phyloP scores from a whole-genome alignment of 2,113 vertebrate genomes.

The Spea multiplicata region DNA sequence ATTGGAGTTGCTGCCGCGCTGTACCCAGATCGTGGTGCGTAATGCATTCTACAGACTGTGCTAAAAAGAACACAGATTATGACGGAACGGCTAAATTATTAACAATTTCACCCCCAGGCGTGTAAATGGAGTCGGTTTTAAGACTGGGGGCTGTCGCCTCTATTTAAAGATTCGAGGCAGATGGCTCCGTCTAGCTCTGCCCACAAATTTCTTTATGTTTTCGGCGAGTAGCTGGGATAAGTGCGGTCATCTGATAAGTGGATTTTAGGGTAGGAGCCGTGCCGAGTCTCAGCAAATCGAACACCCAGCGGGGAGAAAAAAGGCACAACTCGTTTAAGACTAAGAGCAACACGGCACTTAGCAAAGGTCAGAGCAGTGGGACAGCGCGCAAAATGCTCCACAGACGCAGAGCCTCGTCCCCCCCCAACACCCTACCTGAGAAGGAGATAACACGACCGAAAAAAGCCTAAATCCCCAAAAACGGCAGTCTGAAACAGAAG shows the following conservation, averaged over 20 bases:
- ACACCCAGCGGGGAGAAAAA: constrained; percentile 15
- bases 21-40: too few relatives aligned
- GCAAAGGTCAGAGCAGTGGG: constrained; percentile 56
- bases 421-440: not conserved
- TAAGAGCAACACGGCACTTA: constrained; percentile 55
- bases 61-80: too few relatives aligned
- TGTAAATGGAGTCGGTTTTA: too few relatives aligned
- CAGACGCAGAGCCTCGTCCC: fast-evolving
- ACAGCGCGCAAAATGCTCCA: constrained; percentile 38
- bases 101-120: too few relatives aligned
- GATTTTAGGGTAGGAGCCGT: constrained; percentile 3
- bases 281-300: not conserved
- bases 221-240: not conserved
- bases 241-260: constrained; percentile 9
- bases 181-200: too few relatives aligned
- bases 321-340: constrained; percentile 43
- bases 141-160: too few relatives aligned
- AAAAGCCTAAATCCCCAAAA: too few relatives aligned
- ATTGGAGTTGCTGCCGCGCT: too few relatives aligned
- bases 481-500: too few relatives aligned
- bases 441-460: not conserved
- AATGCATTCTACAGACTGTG: too few relatives aligned
- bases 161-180: too few relatives aligned
- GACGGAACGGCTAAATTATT: too few relatives aligned
- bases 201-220: not conserved